Evolutionary conservation across 2,888 invertebrate genomes (phyloP).

Genomic region (Troides aeacus): DNA sequence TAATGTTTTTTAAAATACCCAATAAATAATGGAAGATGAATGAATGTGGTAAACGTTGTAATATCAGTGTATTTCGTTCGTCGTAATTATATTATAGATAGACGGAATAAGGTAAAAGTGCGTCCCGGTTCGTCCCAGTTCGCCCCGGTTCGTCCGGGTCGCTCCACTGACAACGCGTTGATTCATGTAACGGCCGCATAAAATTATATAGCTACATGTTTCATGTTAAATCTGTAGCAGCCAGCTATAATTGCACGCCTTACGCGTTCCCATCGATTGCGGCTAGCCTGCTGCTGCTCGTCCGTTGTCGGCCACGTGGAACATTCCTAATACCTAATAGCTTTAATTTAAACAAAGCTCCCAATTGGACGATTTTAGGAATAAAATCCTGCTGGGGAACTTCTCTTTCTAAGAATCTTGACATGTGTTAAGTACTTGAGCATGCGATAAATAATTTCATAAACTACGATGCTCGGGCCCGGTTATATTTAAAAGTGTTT

Average conservation of each 20-base stretch:
- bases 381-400: conserved; percentile 56
- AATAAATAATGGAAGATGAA: neutral
- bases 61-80: conserved; percentile 6
- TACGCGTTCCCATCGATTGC: conserved; percentile 51
- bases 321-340: conserved; percentile 55
- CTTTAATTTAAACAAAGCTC: conserved; percentile 70
- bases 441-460: conserved; percentile 20
- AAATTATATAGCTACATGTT: conserved; percentile 37
- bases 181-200: conserved; percentile 48
- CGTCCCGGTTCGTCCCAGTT: conserved; percentile 4
- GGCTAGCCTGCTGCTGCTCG: conserved; percentile 56
- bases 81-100: conserved; percentile 15
- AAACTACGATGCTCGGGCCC: neutral
- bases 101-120: conserved; percentile 10
- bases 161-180: conserved; percentile 46
- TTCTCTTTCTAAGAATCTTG: conserved; percentile 44
- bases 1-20: neutral
- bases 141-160: neutral
- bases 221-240: conserved; percentile 46
- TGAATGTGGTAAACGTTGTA: no score
- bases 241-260: conserved; percentile 50
- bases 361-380: conserved; percentile 62
- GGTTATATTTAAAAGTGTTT: conserved; percentile 16
- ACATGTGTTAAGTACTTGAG: conserved; percentile 40
- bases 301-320: conserved; percentile 68